phyloP scores from a whole-genome alignment of 1,140 invertebrate genomes.

The Psilanteris sp. region DNA sequence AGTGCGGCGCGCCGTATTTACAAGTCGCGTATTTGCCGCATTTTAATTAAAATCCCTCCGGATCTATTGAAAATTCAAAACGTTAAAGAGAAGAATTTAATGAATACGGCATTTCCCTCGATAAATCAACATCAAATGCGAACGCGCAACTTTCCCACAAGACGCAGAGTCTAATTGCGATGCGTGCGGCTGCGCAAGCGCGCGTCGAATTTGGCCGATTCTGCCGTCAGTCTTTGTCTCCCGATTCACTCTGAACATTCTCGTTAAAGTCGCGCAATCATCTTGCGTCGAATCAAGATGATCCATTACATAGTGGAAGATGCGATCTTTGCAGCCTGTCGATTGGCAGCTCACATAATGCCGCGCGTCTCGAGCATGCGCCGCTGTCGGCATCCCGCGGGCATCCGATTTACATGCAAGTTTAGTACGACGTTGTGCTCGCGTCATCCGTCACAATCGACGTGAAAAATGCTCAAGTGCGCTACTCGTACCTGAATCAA shows the following conservation, averaged over 20 bases:
- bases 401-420: slow-evolving; percentile 58
- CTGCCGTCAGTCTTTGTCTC: slow-evolving; percentile 53
- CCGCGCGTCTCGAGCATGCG: slow-evolving; percentile 49
- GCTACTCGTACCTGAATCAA: slow-evolving; percentile 65
- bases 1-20: no score
- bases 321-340: slow-evolving; percentile 56
- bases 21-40: not conserved
- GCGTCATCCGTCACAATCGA: slow-evolving; percentile 62
- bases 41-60: slow-evolving; percentile 21
- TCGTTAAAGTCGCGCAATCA: slow-evolving; percentile 60
- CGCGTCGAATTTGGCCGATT: slow-evolving; percentile 53
- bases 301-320: slow-evolving; percentile 47
- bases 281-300: slow-evolving; percentile 51
- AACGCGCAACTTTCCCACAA: slow-evolving; percentile 42
- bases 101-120: slow-evolving; percentile 26
- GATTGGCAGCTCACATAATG: slow-evolving; percentile 61
- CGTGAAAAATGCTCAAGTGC: slow-evolving; percentile 61
- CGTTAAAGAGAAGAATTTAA: not conserved
- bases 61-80: not conserved
- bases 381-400: slow-evolving; percentile 46
- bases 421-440: slow-evolving; percentile 51
- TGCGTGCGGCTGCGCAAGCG: slow-evolving; percentile 18
- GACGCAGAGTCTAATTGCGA: slow-evolving; percentile 45
- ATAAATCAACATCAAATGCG: slow-evolving; percentile 46
- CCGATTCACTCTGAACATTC: slow-evolving; percentile 53